Percentiles rank a stretch among this genome's conserved stretches.
Conservation (phyloP, 2,888 invertebrate genomes). For the Melitaea athalia region DNA sequence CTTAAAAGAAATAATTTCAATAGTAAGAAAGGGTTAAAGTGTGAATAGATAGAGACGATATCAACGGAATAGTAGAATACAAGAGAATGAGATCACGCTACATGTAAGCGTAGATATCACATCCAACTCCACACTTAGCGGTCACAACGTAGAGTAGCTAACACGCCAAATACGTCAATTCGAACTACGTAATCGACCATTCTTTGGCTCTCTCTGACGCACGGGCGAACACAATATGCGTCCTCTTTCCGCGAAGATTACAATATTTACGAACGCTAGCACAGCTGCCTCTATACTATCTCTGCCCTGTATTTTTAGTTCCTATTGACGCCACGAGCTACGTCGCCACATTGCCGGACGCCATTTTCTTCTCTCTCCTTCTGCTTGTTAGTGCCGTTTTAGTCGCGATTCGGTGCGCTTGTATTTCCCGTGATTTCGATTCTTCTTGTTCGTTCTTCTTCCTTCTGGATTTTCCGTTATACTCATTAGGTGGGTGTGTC, state of each 20-base stretch:
- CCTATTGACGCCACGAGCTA: slow-evolving; percentile 50
- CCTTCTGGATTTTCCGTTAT: slow-evolving; percentile 60
- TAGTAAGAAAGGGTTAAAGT: background rate
- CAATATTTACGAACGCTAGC: slow-evolving; percentile 30
- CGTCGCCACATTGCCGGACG: slow-evolving; percentile 59
- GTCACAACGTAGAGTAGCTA: slow-evolving; percentile 56
- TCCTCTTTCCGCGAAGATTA: slow-evolving; percentile 46
- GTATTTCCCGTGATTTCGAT: slow-evolving; percentile 52
- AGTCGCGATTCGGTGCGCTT: slow-evolving; percentile 57
- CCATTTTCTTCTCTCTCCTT: slow-evolving; percentile 80
- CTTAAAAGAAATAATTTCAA: background rate
- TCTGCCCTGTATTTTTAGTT: slow-evolving; percentile 57
- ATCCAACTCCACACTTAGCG: slow-evolving; percentile 45
- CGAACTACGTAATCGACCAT: slow-evolving; percentile 20
- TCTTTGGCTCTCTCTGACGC: slow-evolving; percentile 45
- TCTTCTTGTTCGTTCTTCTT: slow-evolving; percentile 69
- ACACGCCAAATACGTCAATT: slow-evolving; percentile 35
- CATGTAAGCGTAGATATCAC: slow-evolving; percentile 55
- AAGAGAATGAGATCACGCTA: slow-evolving; percentile 68
- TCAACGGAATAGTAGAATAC: slow-evolving; percentile 26
- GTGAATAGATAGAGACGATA: background rate
- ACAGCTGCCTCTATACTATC: slow-evolving; percentile 46
- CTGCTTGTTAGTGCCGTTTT: slow-evolving; percentile 67
- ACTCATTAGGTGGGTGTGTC: slow-evolving; percentile 34
- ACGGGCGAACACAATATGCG: slow-evolving; percentile 28